Percentiles rank a stretch among this genome's conserved stretches.
Evolutionary conservation across 2,113 vertebrate species (phyloP).

Genomic region (Sialia sialis): DNA sequence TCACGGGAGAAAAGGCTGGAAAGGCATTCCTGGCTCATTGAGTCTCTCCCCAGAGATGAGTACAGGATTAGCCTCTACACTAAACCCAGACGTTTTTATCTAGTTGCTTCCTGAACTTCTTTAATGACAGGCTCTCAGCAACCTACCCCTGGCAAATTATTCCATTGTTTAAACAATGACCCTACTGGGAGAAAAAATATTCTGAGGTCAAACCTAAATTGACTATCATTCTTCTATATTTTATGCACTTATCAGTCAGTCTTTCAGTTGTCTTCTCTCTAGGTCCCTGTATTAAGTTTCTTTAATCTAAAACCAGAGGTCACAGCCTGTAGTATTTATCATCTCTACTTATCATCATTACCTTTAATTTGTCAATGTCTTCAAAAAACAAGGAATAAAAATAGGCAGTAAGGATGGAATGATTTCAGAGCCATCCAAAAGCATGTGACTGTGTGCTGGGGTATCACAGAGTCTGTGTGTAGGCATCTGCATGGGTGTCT

Average conservation of each 20-base stretch:
- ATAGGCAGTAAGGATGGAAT: background rate
- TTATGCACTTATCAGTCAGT: conserved; percentile 15
- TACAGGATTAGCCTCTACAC: background rate
- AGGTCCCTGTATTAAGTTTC: conserved; percentile 20
- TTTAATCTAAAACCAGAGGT: conserved; percentile 43
- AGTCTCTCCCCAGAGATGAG: background rate
- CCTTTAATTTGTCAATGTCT: conserved; percentile 37
- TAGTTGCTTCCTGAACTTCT: conserved; percentile 13
- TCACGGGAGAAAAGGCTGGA: background rate
- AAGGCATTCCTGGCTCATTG: background rate
- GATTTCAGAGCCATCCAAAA: background rate
- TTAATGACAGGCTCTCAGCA: conserved; percentile 7
- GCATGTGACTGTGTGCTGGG: background rate
- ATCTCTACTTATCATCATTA: background rate
- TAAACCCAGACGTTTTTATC: conserved; percentile 9
- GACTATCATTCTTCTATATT: conserved; percentile 40
- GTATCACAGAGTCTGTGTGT: background rate
- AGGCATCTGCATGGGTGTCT: background rate
- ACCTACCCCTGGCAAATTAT: conserved; percentile 38
- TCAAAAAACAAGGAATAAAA: conserved; percentile 5
- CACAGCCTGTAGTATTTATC: background rate
- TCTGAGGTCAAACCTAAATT: background rate
- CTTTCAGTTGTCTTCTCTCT: conserved; percentile 6
- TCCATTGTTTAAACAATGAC: conserved; percentile 44
- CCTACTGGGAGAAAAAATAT: background rate